phyloP scores from a whole-genome alignment of 2,113 vertebrate genomes.

The Chunga burmeisteri region DNA sequence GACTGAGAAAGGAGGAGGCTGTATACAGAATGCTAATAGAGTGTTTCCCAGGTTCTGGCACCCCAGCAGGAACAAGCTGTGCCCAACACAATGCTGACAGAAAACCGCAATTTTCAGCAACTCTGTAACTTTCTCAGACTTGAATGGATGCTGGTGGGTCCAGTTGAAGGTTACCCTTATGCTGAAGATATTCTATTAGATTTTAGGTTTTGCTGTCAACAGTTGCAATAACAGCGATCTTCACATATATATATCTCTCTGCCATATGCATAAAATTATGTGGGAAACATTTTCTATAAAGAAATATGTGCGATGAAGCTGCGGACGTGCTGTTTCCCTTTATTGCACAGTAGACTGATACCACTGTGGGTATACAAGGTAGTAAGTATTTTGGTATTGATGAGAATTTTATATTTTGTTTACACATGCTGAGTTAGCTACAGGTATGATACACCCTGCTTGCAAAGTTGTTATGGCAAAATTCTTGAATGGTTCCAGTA shows the following conservation, averaged over 20 bases:
- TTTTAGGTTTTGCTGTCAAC: neutral
- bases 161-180: neutral
- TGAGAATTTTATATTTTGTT: neutral
- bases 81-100: neutral
- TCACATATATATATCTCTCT: neutral
- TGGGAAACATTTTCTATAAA: neutral
- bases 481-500: neutral
- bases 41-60: neutral
- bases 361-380: neutral
- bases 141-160: neutral
- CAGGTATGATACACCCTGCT: neutral
- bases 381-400: neutral
- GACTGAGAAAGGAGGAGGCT: neutral
- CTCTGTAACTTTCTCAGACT: neutral
- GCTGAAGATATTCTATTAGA: neutral
- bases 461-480: neutral
- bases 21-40: neutral
- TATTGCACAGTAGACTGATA: neutral
- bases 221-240: neutral
- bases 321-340: neutral
- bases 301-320: neutral
- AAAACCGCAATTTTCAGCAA: neutral
- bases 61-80: neutral
- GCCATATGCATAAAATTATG: neutral
- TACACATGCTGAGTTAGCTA: neutral